Base-by-base conservation (phyloP, 37 sponge, comb jelly and placozoan species). In the Spongia lamella region DNA sequence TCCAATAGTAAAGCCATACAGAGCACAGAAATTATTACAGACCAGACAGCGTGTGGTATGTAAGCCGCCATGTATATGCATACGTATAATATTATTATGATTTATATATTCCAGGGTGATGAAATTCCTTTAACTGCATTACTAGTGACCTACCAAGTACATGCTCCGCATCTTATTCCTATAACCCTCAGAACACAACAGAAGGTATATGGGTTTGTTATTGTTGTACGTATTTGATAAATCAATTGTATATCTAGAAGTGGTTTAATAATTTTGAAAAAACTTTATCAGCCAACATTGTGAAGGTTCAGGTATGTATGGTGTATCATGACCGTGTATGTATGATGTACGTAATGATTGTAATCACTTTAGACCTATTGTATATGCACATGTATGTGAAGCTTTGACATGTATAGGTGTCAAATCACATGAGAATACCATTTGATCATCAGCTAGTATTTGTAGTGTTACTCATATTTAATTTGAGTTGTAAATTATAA, bases 211-310 rank as follows among this genome's bases (percentile, higher is more conserved):
- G 62, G 50, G 19, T 32, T 38, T 5, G 26, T 7, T 17, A 32
- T 19, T 7, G 65, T 32, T 33, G 65, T 29, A 24, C 21, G 65
- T 5, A 34, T 30, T 16, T 30, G 1, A 14, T 14, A 2, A 9
- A 22, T 25, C 2, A 30, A 14, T 36, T 31, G 19, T 52, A 0
- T 7, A 20, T 49, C 30, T 14, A 79, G 80, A 61, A 60, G 7
- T 79, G 70, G 70, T 79, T 79, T 58, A 17, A 70, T 4, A 69
- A 61, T 13, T 79, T 69, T 69, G 80, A 79, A 43, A 79, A 68
- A 35, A 17, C 31, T 9, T 52, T 79, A 29, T 61, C 80, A 58
- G 43, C 40, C 3, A 70, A 79, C 51, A 69, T 79, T 17, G 9
- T 15, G 21, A 68, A 61, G 24, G 38, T 79, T 7, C 80, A 79